Base-by-base conservation (phyloP, 2,888 invertebrate genomes). In the Odontothrips loti region DNA sequence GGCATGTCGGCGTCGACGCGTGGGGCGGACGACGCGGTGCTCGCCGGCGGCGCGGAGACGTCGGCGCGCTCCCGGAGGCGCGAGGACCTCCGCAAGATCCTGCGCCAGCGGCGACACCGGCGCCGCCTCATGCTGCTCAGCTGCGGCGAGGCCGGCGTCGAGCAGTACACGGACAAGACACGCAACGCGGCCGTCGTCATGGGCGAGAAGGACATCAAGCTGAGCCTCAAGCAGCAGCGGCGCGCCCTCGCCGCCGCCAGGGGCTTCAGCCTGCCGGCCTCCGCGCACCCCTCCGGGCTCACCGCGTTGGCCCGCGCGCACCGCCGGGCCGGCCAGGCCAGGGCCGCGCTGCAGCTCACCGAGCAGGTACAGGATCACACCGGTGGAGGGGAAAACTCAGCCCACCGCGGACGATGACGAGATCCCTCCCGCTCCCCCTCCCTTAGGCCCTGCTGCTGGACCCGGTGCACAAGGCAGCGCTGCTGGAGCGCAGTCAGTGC, bases 201-300 rank as follows among this genome's bases (percentile, higher is more conserved):
- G 68, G 68, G 68, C 68, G 68, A 75, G 68, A 27, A 75, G 68
- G 68, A 75, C 68, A 75, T 75, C 68, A 75, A 75, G 68, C 68
- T 75, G 68, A 75, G 68, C 68, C 68, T 75, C 6, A 75, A 75
- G 68, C 68, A 75, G 68, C 68, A 75, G 68, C 68, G 68, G 23
- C 68, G 68, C 68, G 68, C 68, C 11, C 68, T 75, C 11, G 68
- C 68, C 68, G 68, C 68, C 11, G 68, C 68, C 23, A 23, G 68
- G 68, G 68, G 68, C 68, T 27, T 75, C 68, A 75, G 68, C 68
- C 68, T 75, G 68, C 68, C 68, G 23, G 68, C 68, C 11, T 27
- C 27, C 68, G 68, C 68, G 23, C 27, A 27, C 23, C 68, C 68
- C 68, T 75, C 68, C 23, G 68, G 68, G 27, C 68, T 75, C 11